These are phyloP conservation scores for Nomada ruficornis DNA, from an alignment of 2,888 invertebrate species.

Conservation along the genomic window DNA sequence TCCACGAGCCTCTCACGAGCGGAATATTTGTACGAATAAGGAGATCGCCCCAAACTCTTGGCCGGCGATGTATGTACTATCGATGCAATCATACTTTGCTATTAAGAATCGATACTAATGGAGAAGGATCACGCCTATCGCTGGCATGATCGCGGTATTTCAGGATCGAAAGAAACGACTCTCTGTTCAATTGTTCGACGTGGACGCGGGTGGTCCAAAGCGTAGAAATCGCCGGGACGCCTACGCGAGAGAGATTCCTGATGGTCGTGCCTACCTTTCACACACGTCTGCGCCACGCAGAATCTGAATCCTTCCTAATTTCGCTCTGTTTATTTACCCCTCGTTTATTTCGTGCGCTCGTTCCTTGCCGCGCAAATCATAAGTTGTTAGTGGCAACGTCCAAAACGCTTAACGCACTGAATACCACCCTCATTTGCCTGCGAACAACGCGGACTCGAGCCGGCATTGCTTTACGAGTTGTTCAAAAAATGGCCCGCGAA, in stretches of 20 bases:
- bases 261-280: conserved; percentile 9
- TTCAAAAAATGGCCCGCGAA: too few relatives aligned
- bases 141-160: conserved; percentile 11
- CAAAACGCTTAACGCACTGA: conserved; percentile 36
- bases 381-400: conserved; percentile 40
- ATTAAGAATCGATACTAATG: too few relatives aligned
- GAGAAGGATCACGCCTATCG: too few relatives aligned
- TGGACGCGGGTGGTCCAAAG: conserved; percentile 55
- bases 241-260: conserved; percentile 41
- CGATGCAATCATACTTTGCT: too few relatives aligned
- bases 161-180: conserved; percentile 17
- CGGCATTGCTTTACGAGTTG: background rate
- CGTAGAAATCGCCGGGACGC: conserved; percentile 41
- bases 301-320: conserved; percentile 47
- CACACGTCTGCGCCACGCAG: conserved; percentile 19
- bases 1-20: too few relatives aligned
- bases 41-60: too few relatives aligned
- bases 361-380: conserved; percentile 35
- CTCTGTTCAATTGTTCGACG: conserved; percentile 25
- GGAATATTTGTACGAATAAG: too few relatives aligned
- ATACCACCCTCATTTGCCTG: conserved; percentile 30
- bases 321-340: conserved; percentile 39
- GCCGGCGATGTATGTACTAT: too few relatives aligned
- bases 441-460: background rate
- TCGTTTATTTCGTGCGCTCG: conserved; percentile 21